Percentiles rank a stretch among this genome's conserved stretches.
phyloP scores from a whole-genome alignment of 2,888 invertebrate genomes.

The Frankliniella fusca region DNA sequence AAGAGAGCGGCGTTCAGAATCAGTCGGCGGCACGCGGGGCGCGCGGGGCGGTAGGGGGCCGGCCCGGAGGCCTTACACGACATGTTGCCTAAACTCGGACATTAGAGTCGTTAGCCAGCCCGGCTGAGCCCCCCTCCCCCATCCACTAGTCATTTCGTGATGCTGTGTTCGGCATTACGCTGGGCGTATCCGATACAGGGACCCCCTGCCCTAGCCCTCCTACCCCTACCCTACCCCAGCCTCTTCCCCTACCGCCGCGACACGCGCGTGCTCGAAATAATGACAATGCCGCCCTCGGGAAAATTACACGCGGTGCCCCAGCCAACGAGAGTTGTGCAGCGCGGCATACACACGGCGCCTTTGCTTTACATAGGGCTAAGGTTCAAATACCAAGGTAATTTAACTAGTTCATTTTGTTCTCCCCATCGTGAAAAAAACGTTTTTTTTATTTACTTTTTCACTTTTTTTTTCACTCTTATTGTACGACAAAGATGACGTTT shows the following conservation, averaged over 20 bases:
- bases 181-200: background rate
- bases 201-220: background rate
- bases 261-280: background rate
- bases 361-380: no score
- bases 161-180: constrained; percentile 18
- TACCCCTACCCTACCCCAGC: background rate
- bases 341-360: no score
- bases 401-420: no score
- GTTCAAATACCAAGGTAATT: no score
- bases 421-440: no score
- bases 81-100: constrained; percentile 26
- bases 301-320: background rate
- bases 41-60: background rate
- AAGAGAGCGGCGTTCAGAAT: no score
- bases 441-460: no score
- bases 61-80: background rate
- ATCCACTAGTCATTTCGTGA: background rate
- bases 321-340: no score
- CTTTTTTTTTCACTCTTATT: no score
- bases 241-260: background rate
- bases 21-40: no score
- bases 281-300: background rate
- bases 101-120: background rate
- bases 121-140: no score
- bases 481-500: no score